Conservation (phyloP, 1,140 invertebrate genomes). For the Bombus soroeensis region DNA sequence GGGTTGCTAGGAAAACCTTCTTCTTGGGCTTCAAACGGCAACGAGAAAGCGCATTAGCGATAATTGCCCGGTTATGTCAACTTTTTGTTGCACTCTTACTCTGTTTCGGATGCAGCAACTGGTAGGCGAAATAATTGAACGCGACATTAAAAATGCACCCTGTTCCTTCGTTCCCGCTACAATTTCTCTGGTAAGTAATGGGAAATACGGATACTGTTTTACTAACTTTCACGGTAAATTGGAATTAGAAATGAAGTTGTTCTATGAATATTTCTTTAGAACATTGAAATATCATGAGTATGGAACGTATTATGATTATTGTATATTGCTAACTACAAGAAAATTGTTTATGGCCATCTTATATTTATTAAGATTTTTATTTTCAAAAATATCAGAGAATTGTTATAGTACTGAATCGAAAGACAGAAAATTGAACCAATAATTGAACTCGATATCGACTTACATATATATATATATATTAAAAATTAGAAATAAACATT, state of each 20-base stretch:
- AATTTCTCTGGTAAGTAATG: neutral
- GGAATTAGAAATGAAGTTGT: neutral
- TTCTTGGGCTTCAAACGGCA: constrained; percentile 58
- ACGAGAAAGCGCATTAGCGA: constrained; percentile 64
- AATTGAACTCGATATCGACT: no score
- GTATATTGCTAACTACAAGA: no score
- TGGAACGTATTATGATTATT: no score
- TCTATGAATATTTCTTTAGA: neutral
- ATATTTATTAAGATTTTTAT: neutral
- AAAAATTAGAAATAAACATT: no score
- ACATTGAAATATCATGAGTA: neutral
- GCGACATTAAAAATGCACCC: constrained; percentile 38
- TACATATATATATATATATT: no score
- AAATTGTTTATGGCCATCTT: neutral
- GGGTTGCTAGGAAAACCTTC: constrained; percentile 47
- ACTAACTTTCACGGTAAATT: neutral
- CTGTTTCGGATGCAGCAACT: constrained; percentile 28
- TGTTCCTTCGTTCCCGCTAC: neutral
- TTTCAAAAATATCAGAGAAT: neutral
- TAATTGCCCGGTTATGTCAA: constrained; percentile 63
- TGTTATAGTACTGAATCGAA: no score
- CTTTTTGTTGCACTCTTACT: constrained; percentile 29
- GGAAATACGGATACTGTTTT: neutral
- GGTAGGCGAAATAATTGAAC: constrained; percentile 53
- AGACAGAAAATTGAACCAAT: no score